Evolutionary conservation across 2,113 vertebrate species (phyloP).

Genomic region (Cromileptes altivelis): DNA sequence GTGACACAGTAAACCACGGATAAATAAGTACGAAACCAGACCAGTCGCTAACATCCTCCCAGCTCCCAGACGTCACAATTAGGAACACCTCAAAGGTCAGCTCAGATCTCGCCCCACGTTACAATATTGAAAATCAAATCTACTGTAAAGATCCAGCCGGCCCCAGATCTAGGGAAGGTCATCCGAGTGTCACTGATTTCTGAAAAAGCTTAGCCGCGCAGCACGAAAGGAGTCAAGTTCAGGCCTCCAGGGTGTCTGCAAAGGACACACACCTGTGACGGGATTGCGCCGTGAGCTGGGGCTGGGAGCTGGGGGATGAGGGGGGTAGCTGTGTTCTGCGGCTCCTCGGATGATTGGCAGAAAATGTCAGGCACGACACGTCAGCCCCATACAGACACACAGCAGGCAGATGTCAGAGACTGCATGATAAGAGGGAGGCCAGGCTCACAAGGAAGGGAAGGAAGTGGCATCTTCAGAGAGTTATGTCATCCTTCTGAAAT

Average conservation of each 20-base stretch:
- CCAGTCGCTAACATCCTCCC: conserved; percentile 21
- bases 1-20: conserved; percentile 43
- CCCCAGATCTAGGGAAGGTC: conserved; percentile 65
- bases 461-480: conserved; percentile 65
- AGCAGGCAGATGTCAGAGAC: conserved; percentile 73
- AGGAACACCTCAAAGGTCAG: conserved; percentile 75
- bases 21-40: conserved; percentile 47
- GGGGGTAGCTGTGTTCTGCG: background rate
- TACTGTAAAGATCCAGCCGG: conserved; percentile 62
- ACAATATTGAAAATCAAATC: conserved; percentile 82
- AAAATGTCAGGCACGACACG: conserved; percentile 70
- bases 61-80: conserved; percentile 79
- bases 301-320: background rate
- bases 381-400: conserved; percentile 61
- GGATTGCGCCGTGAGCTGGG: conserved; percentile 32
- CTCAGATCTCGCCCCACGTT: conserved; percentile 38
- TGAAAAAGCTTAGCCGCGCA: conserved; percentile 27
- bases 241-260: conserved; percentile 62
- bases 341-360: conserved; percentile 71
- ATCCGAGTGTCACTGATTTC: conserved; percentile 32
- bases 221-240: conserved; percentile 28
- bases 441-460: conserved; percentile 55
- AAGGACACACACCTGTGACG: conserved; percentile 75
- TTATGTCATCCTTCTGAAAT: conserved; percentile 66
- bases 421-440: conserved; percentile 63